These are phyloP conservation scores for Troides helena DNA, from an alignment of 2,888 invertebrate genomes.

Conservation along the genomic window DNA sequence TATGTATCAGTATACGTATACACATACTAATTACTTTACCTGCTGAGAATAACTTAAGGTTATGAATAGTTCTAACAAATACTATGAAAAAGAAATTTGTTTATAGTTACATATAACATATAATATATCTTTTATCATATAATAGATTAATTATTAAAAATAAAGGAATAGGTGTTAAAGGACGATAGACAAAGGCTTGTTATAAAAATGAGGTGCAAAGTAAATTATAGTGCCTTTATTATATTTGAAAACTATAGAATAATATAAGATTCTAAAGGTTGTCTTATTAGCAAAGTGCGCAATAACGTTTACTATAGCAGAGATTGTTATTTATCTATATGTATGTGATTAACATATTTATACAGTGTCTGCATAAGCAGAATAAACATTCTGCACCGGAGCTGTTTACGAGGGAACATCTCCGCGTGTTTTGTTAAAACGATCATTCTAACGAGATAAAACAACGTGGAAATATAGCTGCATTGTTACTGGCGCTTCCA, in stretches of 20 bases:
- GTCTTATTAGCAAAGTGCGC: too few relatives aligned
- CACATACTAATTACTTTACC: slow-evolving; percentile 10
- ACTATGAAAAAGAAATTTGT: background rate
- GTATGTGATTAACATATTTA: background rate
- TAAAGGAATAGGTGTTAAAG: too few relatives aligned
- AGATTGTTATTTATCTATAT: too few relatives aligned
- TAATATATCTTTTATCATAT: too few relatives aligned
- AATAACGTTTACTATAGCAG: too few relatives aligned
- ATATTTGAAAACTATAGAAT: too few relatives aligned
- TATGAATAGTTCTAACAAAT: background rate
- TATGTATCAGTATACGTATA: background rate
- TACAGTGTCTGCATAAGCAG: slow-evolving; percentile 1
- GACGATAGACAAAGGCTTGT: too few relatives aligned
- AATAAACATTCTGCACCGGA: background rate
- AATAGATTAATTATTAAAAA: too few relatives aligned
- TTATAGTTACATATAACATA: too few relatives aligned
- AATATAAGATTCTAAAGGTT: too few relatives aligned
- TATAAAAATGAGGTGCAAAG: too few relatives aligned
- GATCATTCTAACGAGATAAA: slow-evolving; percentile 24
- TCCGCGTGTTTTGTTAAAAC: slow-evolving; percentile 14
- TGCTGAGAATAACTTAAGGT: background rate
- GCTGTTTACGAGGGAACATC: slow-evolving; percentile 10
- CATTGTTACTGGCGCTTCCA: slow-evolving; percentile 9
- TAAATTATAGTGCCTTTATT: too few relatives aligned
- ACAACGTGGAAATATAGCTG: slow-evolving; percentile 17